phyloP scores from a whole-genome alignment of 2,888 invertebrate genomes.

The Heliconius charithonia region DNA sequence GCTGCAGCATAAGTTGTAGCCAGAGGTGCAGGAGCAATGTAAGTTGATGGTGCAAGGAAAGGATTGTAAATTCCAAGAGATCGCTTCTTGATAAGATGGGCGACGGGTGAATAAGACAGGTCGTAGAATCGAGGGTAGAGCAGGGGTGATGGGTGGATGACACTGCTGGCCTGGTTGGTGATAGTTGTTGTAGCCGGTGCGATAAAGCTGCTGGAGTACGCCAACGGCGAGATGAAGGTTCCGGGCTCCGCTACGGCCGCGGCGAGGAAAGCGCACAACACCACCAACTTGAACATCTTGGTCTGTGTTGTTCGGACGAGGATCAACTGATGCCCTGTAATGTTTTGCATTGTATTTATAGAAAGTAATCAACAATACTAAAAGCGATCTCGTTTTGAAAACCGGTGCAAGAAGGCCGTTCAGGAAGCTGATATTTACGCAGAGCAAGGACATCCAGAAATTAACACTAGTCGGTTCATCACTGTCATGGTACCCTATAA shows the following conservation, averaged over 20 bases:
- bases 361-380: constrained; percentile 65
- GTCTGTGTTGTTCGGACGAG: constrained; percentile 69
- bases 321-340: constrained; percentile 69
- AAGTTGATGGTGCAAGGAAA: constrained; percentile 54
- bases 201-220: constrained; percentile 57
- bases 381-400: constrained; percentile 70
- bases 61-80: constrained; percentile 52
- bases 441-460: constrained; percentile 66
- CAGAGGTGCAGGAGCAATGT: constrained; percentile 50
- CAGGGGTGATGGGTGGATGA: constrained; percentile 71
- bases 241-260: constrained; percentile 77
- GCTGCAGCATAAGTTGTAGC: constrained; percentile 38
- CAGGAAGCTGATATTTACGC: constrained; percentile 77
- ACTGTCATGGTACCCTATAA: constrained; percentile 45
- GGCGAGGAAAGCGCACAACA: constrained; percentile 85
- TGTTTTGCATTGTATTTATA: constrained; percentile 68
- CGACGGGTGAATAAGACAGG: constrained; percentile 43
- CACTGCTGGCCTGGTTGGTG: constrained; percentile 71
- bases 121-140: constrained; percentile 61
- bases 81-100: constrained; percentile 66
- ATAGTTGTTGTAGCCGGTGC: constrained; percentile 67
- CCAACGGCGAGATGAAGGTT: constrained; percentile 52
- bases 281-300: constrained; percentile 77
- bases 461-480: constrained; percentile 62
- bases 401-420: constrained; percentile 68